Conservation (phyloP, 2,888 invertebrate genomes). For the Drosophila neotestacea region DNA sequence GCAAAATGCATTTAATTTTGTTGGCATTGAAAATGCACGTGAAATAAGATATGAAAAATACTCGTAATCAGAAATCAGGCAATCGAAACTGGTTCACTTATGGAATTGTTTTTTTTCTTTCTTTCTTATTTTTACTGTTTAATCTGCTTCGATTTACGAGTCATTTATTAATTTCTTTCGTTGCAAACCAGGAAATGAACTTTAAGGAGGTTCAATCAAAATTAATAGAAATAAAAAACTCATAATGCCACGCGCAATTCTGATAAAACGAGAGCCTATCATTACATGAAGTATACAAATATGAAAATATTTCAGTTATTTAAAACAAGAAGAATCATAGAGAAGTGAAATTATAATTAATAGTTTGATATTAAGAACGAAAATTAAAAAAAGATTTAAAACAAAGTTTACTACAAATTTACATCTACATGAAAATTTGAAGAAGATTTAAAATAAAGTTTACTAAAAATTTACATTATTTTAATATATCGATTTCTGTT, state of each 20-base stretch:
- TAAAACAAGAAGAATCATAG: not conserved
- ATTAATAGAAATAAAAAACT: not conserved
- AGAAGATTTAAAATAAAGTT: too few relatives aligned
- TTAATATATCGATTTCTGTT: not conserved
- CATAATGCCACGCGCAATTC: not conserved
- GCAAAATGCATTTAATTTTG: conserved; percentile 44
- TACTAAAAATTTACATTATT: too few relatives aligned
- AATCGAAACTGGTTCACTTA: conserved; percentile 47
- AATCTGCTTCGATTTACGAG: conserved; percentile 1
- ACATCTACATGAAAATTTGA: too few relatives aligned
- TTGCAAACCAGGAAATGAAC: conserved; percentile 19
- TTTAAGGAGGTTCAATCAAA: not conserved
- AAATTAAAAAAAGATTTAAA: too few relatives aligned
- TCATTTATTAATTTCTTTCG: conserved; percentile 2
- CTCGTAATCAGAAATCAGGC: conserved; percentile 36
- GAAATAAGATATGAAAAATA: conserved; percentile 35
- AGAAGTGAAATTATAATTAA: too few relatives aligned
- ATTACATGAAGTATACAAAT: not conserved
- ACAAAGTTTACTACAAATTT: too few relatives aligned
- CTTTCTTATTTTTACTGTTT: not conserved
- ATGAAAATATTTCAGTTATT: not conserved
- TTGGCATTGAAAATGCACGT: conserved; percentile 61
- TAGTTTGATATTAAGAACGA: too few relatives aligned
- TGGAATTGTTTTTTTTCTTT: conserved; percentile 12
- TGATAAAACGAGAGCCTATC: not conserved